These are phyloP conservation scores for Diachrysia chrysitis DNA, from an alignment of 2,888 invertebrate species.

Conservation along the genomic window DNA sequence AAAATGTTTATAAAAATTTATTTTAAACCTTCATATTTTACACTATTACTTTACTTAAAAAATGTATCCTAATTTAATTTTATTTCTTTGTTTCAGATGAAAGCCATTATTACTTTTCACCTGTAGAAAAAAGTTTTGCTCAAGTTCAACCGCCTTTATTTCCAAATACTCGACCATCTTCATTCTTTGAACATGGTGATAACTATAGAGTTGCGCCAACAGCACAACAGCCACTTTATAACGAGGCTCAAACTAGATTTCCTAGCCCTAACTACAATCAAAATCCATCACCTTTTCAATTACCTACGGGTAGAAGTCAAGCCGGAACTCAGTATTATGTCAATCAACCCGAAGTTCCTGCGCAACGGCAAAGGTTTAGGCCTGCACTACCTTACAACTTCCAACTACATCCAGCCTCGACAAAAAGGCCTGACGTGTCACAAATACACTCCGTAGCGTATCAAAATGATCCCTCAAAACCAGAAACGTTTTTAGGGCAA, in stretches of 20 bases:
- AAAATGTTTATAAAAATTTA: too few relatives aligned
- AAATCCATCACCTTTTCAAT: slow-evolving; percentile 85
- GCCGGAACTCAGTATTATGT: slow-evolving; percentile 82
- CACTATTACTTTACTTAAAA: not conserved
- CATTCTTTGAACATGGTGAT: slow-evolving; percentile 81
- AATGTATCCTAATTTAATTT: slow-evolving; percentile 1
- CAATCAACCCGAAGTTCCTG: slow-evolving; percentile 83
- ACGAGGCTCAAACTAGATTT: slow-evolving; percentile 79
- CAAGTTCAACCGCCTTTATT: slow-evolving; percentile 86
- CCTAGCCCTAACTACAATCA: slow-evolving; percentile 86
- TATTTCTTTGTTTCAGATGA: slow-evolving; percentile 81
- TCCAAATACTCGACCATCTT: slow-evolving; percentile 78
- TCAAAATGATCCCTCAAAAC: slow-evolving; percentile 89
- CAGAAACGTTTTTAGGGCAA: slow-evolving; percentile 90
- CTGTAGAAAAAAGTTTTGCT: slow-evolving; percentile 87
- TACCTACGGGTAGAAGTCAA: slow-evolving; percentile 86
- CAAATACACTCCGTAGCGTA: slow-evolving; percentile 89
- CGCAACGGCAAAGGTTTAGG: slow-evolving; percentile 81
- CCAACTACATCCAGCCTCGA: slow-evolving; percentile 85
- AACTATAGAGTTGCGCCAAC: slow-evolving; percentile 77
- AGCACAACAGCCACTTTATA: slow-evolving; percentile 77
- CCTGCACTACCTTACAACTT: slow-evolving; percentile 83
- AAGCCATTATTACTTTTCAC: slow-evolving; percentile 84
- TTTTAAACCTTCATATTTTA: too few relatives aligned
- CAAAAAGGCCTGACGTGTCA: slow-evolving; percentile 88